These are phyloP conservation scores for Andrena minutula DNA, from an alignment of 2,888 invertebrate species.

Conservation along the genomic window DNA sequence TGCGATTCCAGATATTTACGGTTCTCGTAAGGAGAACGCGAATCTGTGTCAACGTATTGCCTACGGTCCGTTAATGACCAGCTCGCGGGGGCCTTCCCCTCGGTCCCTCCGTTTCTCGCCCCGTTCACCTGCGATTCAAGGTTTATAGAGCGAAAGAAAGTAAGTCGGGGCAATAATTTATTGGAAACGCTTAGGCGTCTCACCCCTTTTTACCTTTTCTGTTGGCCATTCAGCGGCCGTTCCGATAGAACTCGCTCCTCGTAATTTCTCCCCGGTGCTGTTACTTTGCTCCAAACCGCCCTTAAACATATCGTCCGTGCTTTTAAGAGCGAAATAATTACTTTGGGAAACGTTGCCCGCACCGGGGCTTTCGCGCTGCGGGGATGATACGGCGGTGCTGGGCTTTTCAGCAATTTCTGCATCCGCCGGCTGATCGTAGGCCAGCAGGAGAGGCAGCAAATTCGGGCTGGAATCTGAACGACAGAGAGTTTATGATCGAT, in stretches of 20 bases:
- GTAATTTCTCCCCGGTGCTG: constrained; percentile 62
- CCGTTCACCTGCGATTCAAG: constrained; percentile 54
- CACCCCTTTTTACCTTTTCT: constrained; percentile 61
- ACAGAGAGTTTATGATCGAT: constrained; percentile 4
- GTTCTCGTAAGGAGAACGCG: constrained; percentile 55
- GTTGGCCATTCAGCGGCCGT: constrained; percentile 60
- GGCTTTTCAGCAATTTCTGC: constrained; percentile 5
- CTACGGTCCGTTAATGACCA: constrained; percentile 28
- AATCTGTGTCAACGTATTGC: constrained; percentile 53
- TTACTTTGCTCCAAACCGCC: constrained; percentile 76
- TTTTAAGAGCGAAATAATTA: constrained; percentile 76
- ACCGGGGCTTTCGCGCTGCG: not conserved
- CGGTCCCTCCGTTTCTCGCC: constrained; percentile 8
- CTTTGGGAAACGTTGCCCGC: constrained; percentile 60
- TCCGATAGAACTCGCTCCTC: constrained; percentile 27
- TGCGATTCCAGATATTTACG: constrained; percentile 45
- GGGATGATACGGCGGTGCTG: constrained; percentile 13
- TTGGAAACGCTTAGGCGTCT: constrained; percentile 45
- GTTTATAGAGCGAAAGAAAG: constrained; percentile 52
- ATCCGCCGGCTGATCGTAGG: constrained; percentile 7
- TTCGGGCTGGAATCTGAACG: constrained; percentile 46
- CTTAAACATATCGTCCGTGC: constrained; percentile 78
- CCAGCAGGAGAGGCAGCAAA: constrained; percentile 31
- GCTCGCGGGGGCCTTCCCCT: constrained; percentile 6
- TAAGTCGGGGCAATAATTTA: constrained; percentile 54